Percentiles rank a stretch among this genome's conserved stretches.
phyloP scores from a whole-genome alignment of 1,140 invertebrate genomes.

The Solen grandis region DNA sequence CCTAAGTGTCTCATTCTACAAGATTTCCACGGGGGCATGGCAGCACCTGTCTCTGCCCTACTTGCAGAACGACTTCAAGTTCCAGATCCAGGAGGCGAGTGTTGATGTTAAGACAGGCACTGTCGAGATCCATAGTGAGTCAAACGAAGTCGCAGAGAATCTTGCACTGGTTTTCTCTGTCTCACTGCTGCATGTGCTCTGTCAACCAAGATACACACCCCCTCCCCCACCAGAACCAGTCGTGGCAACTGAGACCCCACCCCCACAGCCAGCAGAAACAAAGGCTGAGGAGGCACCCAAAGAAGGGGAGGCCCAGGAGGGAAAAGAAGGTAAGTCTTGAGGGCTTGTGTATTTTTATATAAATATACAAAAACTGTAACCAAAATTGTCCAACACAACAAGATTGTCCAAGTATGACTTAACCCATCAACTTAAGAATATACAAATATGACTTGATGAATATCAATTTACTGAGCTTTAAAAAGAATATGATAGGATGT shows the following conservation, averaged over 20 bases:
- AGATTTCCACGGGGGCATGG: slow-evolving; percentile 62
- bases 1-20: slow-evolving; percentile 69
- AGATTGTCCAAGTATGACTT: no score
- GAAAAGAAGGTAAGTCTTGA: background rate
- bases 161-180: slow-evolving; percentile 63
- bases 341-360: background rate
- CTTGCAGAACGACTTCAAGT: slow-evolving; percentile 45
- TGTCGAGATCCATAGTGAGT: slow-evolving; percentile 46
- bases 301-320: background rate
- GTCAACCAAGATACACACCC: slow-evolving; percentile 57
- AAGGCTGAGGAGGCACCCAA: background rate
- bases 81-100: slow-evolving; percentile 44
- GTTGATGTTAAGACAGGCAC: slow-evolving; percentile 44
- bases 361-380: background rate
- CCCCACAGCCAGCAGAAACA: slow-evolving; percentile 6
- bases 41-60: slow-evolving; percentile 56
- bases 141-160: slow-evolving; percentile 65
- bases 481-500: no score
- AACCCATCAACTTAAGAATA: no score
- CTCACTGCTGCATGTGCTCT: slow-evolving; percentile 66
- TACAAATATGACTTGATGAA: no score
- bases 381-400: no score
- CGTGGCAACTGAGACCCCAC: background rate
- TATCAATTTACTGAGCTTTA: no score
- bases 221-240: slow-evolving; percentile 31